These are phyloP conservation scores for Acanthosepion esculentum DNA, from an alignment of 2,888 invertebrate genomes.

Conservation along the genomic window DNA sequence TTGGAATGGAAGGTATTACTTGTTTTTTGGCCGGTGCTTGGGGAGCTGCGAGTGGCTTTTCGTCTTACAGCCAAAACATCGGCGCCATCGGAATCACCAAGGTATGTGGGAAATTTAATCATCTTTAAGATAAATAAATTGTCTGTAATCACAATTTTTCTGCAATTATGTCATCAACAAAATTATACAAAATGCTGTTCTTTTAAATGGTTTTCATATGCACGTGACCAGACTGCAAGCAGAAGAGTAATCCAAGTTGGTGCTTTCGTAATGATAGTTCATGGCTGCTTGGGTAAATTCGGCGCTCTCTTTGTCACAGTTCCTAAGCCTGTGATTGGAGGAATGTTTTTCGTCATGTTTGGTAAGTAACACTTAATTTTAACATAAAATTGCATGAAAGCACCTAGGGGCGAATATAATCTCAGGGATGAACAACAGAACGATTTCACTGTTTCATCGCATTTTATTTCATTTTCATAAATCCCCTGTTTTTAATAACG, in stretches of 20 bases:
- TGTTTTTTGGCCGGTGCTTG: constrained; percentile 88
- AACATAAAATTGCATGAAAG: no score
- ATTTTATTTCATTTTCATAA: no score
- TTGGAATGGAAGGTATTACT: constrained; percentile 85
- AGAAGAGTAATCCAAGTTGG: constrained; percentile 72
- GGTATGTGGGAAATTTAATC: constrained; percentile 75
- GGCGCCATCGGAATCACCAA: constrained; percentile 91
- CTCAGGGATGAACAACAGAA: no score
- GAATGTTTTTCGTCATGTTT: no score
- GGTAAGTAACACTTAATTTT: no score
- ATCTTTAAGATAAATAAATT: no score
- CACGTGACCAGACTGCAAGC: constrained; percentile 64
- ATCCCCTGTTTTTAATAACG: no score
- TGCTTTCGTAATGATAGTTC: constrained; percentile 74
- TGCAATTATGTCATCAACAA: no score
- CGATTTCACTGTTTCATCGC: no score
- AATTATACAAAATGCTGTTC: no score
- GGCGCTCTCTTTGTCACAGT: constrained; percentile 77
- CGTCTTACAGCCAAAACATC: constrained; percentile 92
- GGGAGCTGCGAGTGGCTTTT: constrained; percentile 90
- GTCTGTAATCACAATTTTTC: no score
- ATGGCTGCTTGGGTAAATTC: constrained; percentile 76
- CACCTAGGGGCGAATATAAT: no score
- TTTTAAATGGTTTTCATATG: neutral
- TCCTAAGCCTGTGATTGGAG: constrained; percentile 77